Evolutionary conservation across 2,888 invertebrate genomes (phyloP), one percentile per base, ranked within the genome.

Genomic region (Drosophila lacicola): DNA sequence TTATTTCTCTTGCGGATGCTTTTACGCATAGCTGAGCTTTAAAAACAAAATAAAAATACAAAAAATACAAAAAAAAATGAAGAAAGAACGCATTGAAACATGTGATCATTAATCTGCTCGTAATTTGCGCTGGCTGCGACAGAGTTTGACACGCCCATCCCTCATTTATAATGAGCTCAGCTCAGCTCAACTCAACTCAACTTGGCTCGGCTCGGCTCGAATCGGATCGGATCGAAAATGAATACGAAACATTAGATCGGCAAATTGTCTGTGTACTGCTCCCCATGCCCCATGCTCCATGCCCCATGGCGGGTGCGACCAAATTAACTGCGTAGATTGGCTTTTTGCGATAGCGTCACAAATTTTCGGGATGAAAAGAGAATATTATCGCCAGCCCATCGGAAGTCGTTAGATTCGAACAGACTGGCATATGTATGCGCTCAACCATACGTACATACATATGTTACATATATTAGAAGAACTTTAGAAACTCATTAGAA

Each of bases 331-430:
- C 76, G 76, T 76, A 78, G 78, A 80, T 80, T 72, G 69, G 67
- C 65, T 81, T 76, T 79, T 69, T 62, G 82, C 73, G 82, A 80
- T 80, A 80, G 65, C 72, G 75, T 80, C 77, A 47, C 47, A 80
- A 80, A 82, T 80, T 80, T 80, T 80, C 82, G 82, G 83, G 83
- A 80, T 82, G 80, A 81, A 77, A 82, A 82, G 74, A 67, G 63
- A 70, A 82, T 82, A 80, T 82, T 82, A 80, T 82, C 80, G 67
- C 70, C 54, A 19, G 69, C 80, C 53, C 80, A 80, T 80, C 82
- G 82, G 82, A 82, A 80, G 82, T 80, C 80, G 82, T 76, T 80
- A 76, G 73, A 68, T 66, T 66, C 57, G 74, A 65, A 75, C 55
- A 65, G 42, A 51, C 80, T 45, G 56, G 37, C 47, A 55, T 39